Evolutionary conservation across 2,113 vertebrate species (phyloP).

Genomic region (Hippocampus comes): DNA sequence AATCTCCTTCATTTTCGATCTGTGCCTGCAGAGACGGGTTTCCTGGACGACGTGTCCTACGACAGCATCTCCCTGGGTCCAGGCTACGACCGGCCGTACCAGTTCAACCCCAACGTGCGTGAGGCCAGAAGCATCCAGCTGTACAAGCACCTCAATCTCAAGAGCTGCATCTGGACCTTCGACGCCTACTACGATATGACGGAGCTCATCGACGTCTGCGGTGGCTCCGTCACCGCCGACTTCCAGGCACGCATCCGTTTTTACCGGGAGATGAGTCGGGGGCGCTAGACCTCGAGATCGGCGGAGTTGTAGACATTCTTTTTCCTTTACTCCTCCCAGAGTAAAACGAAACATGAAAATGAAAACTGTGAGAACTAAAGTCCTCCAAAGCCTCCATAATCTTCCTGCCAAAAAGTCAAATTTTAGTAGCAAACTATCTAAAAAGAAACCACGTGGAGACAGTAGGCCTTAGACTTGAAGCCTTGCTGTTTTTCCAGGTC

Average conservation of each 20-base stretch:
- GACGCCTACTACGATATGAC: constrained; percentile 98
- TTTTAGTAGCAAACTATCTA: no score
- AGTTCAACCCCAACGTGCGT: constrained; percentile 83
- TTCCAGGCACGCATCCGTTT: constrained; percentile 78
- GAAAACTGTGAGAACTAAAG: no score
- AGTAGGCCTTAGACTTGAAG: not conserved
- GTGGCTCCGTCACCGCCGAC: constrained; percentile 92
- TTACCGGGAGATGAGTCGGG: not conserved
- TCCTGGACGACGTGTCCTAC: constrained; percentile 82
- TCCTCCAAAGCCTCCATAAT: no score
- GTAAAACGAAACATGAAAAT: no score
- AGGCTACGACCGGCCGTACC: constrained; percentile 90
- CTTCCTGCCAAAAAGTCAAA: no score
- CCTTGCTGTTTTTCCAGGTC: constrained; percentile 71
- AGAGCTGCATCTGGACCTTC: constrained; percentile 98
- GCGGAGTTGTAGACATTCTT: not conserved
- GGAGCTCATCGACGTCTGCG: constrained; percentile 91
- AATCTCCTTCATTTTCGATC: not conserved
- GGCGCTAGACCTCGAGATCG: not conserved
- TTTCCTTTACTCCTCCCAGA: no score
- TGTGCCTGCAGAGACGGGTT: constrained; percentile 79
- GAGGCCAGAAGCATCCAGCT: constrained; percentile 88
- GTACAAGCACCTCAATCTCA: constrained; percentile 95
- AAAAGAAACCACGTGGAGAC: not conserved
- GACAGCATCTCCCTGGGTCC: constrained; percentile 82